Evolutionary conservation across 2,797 vertebrate species (phyloP).

Genomic region (Oreonectes daqikongensis): DNA sequence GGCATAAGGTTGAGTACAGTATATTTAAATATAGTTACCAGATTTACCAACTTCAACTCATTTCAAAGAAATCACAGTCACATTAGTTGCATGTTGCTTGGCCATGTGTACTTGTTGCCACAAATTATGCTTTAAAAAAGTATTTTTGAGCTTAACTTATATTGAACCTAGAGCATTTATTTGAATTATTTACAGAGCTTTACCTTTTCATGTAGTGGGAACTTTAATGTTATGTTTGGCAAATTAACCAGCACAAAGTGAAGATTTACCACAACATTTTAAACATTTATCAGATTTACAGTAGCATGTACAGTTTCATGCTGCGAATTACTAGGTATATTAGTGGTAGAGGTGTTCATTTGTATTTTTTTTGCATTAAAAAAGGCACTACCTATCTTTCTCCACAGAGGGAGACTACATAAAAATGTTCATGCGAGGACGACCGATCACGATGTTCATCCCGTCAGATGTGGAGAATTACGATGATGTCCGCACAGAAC

Average conservation of each 20-base stretch:
- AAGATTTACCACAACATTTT: not conserved
- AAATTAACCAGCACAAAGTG: not conserved
- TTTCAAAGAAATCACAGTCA: not conserved
- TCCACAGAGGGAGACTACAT: constrained; percentile 91
- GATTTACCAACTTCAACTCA: not conserved
- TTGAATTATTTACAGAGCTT: not conserved
- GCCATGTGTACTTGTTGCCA: not conserved
- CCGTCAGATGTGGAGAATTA: constrained; percentile 94
- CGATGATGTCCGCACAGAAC: constrained; percentile 88
- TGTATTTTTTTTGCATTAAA: not conserved
- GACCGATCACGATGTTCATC: constrained; percentile 98
- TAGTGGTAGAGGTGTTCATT: too few relatives aligned
- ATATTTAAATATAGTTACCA: not conserved
- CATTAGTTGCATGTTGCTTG: not conserved
- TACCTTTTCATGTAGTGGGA: not conserved
- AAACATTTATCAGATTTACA: not conserved
- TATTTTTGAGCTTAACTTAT: not conserved
- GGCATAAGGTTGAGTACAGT: not conserved
- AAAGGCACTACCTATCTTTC: not conserved
- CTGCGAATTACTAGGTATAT: too few relatives aligned
- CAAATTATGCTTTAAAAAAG: not conserved
- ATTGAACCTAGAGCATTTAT: not conserved
- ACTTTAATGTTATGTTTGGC: too few relatives aligned
- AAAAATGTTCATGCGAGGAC: constrained; percentile 99
- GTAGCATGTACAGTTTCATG: not conserved